Base-by-base conservation (phyloP, 2,797 vertebrate genomes). In the Ciconia nigra region DNA sequence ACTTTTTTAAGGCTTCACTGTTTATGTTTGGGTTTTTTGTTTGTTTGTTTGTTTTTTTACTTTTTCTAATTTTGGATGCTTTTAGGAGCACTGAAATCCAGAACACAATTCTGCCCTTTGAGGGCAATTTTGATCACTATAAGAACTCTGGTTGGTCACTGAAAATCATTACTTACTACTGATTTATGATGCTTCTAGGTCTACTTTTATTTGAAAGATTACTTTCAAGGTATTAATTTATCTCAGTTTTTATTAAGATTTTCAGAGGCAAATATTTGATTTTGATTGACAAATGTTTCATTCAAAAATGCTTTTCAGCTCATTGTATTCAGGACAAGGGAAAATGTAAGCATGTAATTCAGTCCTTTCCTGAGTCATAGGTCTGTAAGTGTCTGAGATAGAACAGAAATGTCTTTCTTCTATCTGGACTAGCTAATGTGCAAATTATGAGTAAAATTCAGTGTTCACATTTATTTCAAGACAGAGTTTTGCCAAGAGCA, bases 381-480 rank as follows among this genome's bases (percentile, higher is more conserved):
- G 11, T 69, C 39, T 77, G 12, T 66, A 77, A 62, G 16, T 59
- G 20, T 61, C 55, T 59, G 58, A 74, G 46, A 39, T 8, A 74
- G 31, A 71, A 71, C 4, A 85, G 10, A 92, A 81, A 69, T 41
- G 7, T 44, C n/a, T 81, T 22, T 78, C 13, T n/a, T 73, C 71
- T 69, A 33, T 84, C 66, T 94, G n/a, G 51, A 93, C 41, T 54
- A 80, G 11, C 59, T 37, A 76, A 41, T 66, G 37, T 77, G 52
- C 15, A 90, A 82, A 89, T 81, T 70, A 19, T n/a, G 28, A 72
- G 37, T 29, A 74, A 93, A 84, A 91, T 44, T 72, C 41, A 41
- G 7, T 44, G 26, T 78, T 88, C 22, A 31, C 20, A 65, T 87
- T 73, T 69, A 49, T 89, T 87, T 83, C 61, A 71, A 63, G 13